Conservation (phyloP, 2,797 vertebrate species). For the Gymnodraco acuticeps region DNA sequence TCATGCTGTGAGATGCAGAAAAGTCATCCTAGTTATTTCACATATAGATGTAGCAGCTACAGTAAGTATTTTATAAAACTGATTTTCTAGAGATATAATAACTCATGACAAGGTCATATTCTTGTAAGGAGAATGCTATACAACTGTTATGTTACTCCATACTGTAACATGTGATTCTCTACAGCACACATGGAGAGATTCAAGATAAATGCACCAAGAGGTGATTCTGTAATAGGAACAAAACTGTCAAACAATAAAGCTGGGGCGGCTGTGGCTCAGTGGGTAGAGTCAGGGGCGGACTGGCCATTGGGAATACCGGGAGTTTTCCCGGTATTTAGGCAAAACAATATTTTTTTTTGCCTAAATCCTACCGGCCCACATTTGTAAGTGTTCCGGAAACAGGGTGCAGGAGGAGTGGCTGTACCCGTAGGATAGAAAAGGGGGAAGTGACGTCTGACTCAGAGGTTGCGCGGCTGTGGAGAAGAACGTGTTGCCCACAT, state of each 20-base stretch:
- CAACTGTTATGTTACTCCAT: neutral
- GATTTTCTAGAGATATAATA: neutral
- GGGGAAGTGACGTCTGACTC: no score
- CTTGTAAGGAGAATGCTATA: conserved; percentile 3
- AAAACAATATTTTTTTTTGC: no score
- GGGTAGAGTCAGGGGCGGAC: no score
- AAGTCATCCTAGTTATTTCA: conserved; percentile 30
- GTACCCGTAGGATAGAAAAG: no score
- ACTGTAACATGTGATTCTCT: conserved; percentile 6
- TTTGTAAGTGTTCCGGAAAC: no score
- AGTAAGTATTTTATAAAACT: neutral
- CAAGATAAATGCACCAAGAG: conserved; percentile 16
- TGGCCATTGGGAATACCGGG: no score
- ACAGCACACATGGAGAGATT: conserved; percentile 10
- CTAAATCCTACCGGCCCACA: no score
- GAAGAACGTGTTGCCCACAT: no score
- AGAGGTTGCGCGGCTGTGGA: no score
- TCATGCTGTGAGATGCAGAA: conserved; percentile 43
- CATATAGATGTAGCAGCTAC: conserved; percentile 4
- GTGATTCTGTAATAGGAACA: conserved; percentile 9
- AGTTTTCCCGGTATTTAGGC: no score
- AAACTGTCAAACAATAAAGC: conserved; percentile 34
- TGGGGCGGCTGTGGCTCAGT: neutral
- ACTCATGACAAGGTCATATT: neutral
- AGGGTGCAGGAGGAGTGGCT: no score